Evolutionary conservation across 2,888 invertebrate species (phyloP).

Genomic region (Hemithea aestivaria): DNA sequence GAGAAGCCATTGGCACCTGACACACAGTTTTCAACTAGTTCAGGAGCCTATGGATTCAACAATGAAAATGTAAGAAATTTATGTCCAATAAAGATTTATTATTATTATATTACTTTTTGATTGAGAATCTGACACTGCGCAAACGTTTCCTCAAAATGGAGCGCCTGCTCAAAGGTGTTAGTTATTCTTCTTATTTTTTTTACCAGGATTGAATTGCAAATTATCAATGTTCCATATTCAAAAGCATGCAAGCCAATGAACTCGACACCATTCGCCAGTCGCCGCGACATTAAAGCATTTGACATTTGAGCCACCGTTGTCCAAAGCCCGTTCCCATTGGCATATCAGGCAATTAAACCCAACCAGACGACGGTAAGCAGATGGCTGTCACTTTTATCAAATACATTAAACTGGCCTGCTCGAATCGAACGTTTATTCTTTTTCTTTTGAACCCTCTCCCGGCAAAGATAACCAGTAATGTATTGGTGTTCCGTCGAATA

Average conservation of each 20-base stretch:
- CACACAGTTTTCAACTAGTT: too few species aligned
- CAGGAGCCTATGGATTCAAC: too few species aligned
- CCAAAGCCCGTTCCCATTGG: conserved; percentile 45
- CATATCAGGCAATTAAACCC: conserved; percentile 73
- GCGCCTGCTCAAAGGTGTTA: too few species aligned
- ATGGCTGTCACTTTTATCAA: conserved; percentile 76
- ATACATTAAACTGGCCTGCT: conserved; percentile 73
- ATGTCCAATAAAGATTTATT: too few species aligned
- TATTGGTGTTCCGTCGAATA: conserved; percentile 64
- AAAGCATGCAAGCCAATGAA: conserved; percentile 23
- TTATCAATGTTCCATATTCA: conserved; percentile 9
- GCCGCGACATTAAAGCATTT: conserved; percentile 31
- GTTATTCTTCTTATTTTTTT: not conserved
- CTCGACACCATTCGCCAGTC: conserved; percentile 22
- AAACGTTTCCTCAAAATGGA: too few species aligned
- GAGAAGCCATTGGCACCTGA: too few species aligned
- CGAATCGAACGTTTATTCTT: conserved; percentile 65
- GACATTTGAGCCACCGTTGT: conserved; percentile 30
- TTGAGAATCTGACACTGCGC: too few species aligned
- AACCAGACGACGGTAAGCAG: conserved; percentile 66
- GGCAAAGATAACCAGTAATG: conserved; percentile 68
- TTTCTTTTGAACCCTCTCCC: conserved; percentile 57
- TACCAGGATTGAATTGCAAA: conserved; percentile 1
- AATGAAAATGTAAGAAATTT: too few species aligned
- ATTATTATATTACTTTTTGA: too few species aligned